Evolutionary conservation across 2,888 invertebrate species (phyloP), one percentile per base, ranked within the genome.

Genomic region (Penaeus monodon): DNA sequence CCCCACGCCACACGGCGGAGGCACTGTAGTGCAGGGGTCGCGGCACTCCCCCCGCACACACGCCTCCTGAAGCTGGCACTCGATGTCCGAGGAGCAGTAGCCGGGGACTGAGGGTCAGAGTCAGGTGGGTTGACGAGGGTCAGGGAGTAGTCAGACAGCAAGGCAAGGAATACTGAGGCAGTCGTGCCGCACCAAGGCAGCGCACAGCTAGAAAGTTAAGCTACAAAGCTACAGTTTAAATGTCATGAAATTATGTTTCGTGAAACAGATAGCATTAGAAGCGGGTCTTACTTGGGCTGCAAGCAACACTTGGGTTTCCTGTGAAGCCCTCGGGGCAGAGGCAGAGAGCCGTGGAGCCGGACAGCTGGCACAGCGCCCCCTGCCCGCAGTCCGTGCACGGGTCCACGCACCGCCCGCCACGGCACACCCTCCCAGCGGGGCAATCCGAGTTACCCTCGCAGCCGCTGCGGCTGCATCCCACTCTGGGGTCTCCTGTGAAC

Each of bases 361-460:
- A 94, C 65, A 96, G 93, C 91, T 94, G 94, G 91, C 98, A 98
- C 22, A 95, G 92, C 93, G 97, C 97, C 92, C 97, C 96, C 77
- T 95, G 94, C 70, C 96, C 96, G 91, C 97, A 97, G 70, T 96
- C 95, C 82, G 94, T 94, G 92, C 97, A 97, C 14, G 96, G 95
- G 92, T 96, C 95, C 1, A 96, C 92, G 92, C 97, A 98, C 91
- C 94, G 94, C 87, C 94, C 94, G 2, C 94, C 91, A 49, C 94
- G 95, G 92, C 97, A 97, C 89, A 96, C 95, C 90, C 96, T 92
- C 91, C 95, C 95, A 84, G 95, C 94, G 38, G 96, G 95, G 91
- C 97, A 97, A 91, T 96, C 95, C 90, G 93, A 93, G 91, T 95
- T 95, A 66, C 93, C 93, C 82, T 94, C 94, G 93, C 97, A 97